A percentile compares a stretch with the other conserved stretches of the same genome.
These are phyloP conservation scores for Odobenus rosmarus DNA, from an alignment of 2,113 vertebrate species.

Conservation along the genomic window DNA sequence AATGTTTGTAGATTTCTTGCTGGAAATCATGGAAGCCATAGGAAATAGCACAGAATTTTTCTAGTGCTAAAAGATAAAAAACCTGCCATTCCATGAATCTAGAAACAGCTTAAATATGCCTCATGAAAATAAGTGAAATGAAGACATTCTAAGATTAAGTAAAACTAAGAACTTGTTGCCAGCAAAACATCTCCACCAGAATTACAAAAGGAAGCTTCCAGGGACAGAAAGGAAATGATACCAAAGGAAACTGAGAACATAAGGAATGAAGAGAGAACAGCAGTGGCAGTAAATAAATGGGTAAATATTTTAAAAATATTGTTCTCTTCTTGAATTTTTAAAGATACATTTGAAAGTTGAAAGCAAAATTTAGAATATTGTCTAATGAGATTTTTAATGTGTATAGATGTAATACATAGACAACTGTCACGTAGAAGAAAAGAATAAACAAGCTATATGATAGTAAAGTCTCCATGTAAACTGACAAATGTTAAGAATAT, in stretches of 20 bases:
- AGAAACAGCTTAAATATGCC: not conserved
- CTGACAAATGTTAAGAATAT: not conserved
- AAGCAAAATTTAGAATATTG: not conserved
- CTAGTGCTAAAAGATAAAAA: not conserved
- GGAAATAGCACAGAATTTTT: not conserved
- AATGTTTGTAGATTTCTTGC: not conserved
- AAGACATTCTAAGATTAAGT: not conserved
- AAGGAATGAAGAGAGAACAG: not conserved
- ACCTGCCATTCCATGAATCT: not conserved
- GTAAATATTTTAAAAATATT: not conserved
- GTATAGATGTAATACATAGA: not conserved
- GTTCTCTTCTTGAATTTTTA: not conserved
- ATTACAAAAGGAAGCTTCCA: not conserved
- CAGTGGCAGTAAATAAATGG: not conserved
- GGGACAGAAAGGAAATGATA: not conserved
- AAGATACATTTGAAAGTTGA: not conserved
- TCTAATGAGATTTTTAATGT: not conserved
- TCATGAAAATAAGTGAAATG: not conserved
- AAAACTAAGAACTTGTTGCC: not conserved
- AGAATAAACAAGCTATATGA: not conserved
- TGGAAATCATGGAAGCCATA: not conserved
- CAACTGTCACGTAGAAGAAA: not conserved
- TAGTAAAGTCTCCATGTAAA: not conserved
- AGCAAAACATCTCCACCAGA: not conserved
- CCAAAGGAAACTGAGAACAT: not conserved